These are phyloP conservation scores for Campylomormyrus numenius DNA, from an alignment of 2,113 vertebrate species.

Conservation along the genomic window DNA sequence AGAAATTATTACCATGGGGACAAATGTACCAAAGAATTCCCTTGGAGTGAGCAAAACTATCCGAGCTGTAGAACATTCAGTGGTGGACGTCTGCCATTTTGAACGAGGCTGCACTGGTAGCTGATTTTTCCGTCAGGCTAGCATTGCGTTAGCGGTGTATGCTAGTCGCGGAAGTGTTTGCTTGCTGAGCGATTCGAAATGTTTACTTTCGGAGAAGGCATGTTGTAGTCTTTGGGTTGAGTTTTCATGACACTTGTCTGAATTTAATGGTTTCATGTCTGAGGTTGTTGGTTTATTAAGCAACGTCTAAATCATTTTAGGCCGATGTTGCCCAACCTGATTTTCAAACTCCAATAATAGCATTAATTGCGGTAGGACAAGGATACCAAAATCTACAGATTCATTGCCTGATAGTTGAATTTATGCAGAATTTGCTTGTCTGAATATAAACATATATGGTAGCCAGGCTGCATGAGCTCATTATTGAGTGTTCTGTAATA, in stretches of 20 bases:
- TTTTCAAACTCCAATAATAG: slow-evolving; percentile 51
- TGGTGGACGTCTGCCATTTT: not conserved
- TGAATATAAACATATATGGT: slow-evolving; percentile 35
- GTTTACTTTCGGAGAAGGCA: not conserved
- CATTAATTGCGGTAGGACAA: slow-evolving; percentile 47
- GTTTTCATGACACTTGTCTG: slow-evolving; percentile 1
- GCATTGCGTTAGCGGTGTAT: not conserved
- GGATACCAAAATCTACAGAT: slow-evolving; percentile 51
- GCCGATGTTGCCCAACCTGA: slow-evolving; percentile 35
- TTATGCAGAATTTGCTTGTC: slow-evolving; percentile 42
- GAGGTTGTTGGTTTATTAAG: slow-evolving; percentile 32
- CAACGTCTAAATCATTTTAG: slow-evolving; percentile 43
- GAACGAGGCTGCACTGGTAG: not conserved
- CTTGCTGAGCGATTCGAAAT: not conserved
- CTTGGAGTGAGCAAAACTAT: not conserved
- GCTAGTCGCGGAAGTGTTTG: not conserved
- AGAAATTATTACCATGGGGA: not conserved
- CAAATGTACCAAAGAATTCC: not conserved
- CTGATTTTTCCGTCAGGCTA: not conserved
- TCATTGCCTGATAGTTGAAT: slow-evolving; percentile 52
- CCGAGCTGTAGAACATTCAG: not conserved
- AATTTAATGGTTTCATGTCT: slow-evolving; percentile 19
- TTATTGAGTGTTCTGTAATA: slow-evolving; percentile 28
- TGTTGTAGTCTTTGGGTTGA: slow-evolving; percentile 4
- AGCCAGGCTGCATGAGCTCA: slow-evolving; percentile 41